Evolutionary conservation across 2,888 invertebrate species (phyloP).

Genomic region (Andricus curvator): DNA sequence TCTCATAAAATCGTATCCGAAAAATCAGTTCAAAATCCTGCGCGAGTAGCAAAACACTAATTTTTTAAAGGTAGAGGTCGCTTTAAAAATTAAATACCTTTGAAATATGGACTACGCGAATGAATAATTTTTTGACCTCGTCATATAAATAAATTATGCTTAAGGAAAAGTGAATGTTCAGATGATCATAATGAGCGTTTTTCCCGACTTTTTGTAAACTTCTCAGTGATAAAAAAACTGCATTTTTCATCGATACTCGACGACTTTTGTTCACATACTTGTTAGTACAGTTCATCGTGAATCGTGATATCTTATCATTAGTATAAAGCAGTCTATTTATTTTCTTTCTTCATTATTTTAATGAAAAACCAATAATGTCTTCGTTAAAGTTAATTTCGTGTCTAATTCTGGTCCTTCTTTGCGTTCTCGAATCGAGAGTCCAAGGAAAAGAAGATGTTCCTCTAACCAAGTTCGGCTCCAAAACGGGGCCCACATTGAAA

Average conservation of each 20-base stretch:
- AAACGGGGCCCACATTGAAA: constrained; percentile 88
- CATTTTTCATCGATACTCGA: neutral
- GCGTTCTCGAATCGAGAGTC: constrained; percentile 47
- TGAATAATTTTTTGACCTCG: neutral
- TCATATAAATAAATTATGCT: neutral
- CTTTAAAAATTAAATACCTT: neutral
- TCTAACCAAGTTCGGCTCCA: constrained; percentile 86
- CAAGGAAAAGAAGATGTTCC: constrained; percentile 79
- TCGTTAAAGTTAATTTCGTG: constrained; percentile 65
- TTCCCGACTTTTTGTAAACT: neutral
- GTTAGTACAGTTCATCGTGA: neutral
- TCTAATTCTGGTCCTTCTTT: constrained; percentile 61
- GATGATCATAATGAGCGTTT: neutral
- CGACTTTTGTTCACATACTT: neutral
- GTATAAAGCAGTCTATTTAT: neutral
- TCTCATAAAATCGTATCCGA: neutral
- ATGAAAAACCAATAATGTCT: constrained; percentile 56
- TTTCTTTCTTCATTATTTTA: constrained; percentile 19
- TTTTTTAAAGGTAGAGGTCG: neutral
- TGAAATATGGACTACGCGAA: neutral
- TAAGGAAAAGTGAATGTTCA: neutral
- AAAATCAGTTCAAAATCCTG: constrained; percentile 4
- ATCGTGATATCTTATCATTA: neutral
- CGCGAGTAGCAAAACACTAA: neutral
- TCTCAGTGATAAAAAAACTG: neutral